Conservation (phyloP, 2,888 invertebrate genomes). For the Marasmarcha lunaedactyla region DNA sequence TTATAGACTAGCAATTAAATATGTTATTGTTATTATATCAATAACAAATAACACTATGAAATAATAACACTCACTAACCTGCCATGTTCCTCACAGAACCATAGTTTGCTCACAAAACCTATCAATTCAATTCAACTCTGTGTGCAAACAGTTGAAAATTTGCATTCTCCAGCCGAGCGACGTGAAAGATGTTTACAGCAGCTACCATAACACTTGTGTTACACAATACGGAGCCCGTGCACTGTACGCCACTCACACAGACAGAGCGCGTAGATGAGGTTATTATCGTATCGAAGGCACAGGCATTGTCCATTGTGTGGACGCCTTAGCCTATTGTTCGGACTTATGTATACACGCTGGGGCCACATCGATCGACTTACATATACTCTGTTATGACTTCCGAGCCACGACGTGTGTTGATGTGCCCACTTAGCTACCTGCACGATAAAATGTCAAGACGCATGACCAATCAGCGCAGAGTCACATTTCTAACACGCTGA, state of each 20-base stretch:
- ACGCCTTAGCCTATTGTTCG: slow-evolving; percentile 56
- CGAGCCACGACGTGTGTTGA: slow-evolving; percentile 11
- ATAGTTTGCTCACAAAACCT: no score
- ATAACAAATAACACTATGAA: no score
- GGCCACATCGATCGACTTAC: slow-evolving; percentile 41
- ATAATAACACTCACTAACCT: no score
- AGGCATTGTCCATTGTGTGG: slow-evolving; percentile 65
- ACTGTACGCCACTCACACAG: slow-evolving; percentile 30
- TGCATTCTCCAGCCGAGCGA: not conserved
- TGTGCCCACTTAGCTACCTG: slow-evolving; percentile 10
- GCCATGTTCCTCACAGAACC: no score
- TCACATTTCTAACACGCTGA: no score
- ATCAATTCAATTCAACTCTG: not conserved
- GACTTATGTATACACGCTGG: slow-evolving; percentile 13
- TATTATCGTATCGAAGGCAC: slow-evolving; percentile 49
- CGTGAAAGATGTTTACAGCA: slow-evolving; percentile 3
- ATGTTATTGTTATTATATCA: no score
- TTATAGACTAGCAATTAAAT: no score
- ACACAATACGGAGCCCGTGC: slow-evolving; percentile 36
- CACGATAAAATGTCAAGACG: slow-evolving; percentile 12
- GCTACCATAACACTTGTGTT: slow-evolving; percentile 22
- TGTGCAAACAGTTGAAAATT: not conserved
- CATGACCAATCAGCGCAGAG: not conserved
- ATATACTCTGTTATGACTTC: slow-evolving; percentile 43
- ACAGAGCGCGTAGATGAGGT: slow-evolving; percentile 42